phyloP scores from a whole-genome alignment of 2,113 vertebrate genomes.

The Tragelaphus imberbis region DNA sequence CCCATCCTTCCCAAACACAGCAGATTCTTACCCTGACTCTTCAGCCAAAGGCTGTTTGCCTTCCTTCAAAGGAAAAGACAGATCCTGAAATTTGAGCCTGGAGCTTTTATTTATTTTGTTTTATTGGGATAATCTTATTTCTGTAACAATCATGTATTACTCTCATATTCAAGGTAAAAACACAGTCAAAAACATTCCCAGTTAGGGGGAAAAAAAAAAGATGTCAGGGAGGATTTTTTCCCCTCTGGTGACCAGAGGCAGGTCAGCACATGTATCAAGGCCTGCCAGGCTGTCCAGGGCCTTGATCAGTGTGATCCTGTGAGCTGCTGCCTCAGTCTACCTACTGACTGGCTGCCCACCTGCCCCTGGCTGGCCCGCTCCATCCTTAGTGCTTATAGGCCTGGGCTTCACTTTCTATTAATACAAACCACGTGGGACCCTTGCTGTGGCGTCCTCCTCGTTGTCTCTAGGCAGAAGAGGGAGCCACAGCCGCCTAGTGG shows the following conservation, averaged over 20 bases:
- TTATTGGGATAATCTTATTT: conserved; percentile 18
- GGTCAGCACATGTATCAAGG: not conserved
- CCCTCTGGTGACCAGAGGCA: not conserved
- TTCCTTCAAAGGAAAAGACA: not conserved
- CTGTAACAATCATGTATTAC: not conserved
- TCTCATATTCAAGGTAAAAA: conserved; percentile 35
- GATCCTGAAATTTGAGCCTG: not conserved
- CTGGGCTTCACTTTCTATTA: conserved; percentile 31
- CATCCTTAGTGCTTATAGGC: not conserved
- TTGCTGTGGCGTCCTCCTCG: not conserved
- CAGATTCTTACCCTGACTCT: not conserved
- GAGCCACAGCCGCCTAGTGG: conserved; percentile 71
- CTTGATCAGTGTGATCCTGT: not conserved
- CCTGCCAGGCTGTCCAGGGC: not conserved
- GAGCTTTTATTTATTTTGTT: conserved; percentile 12
- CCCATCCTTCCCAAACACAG: not conserved
- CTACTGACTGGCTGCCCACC: not conserved
- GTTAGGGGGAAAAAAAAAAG: not conserved
- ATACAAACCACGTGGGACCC: conserved; percentile 24
- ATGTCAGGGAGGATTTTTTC: not conserved
- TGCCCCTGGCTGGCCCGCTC: not conserved
- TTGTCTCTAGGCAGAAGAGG: conserved; percentile 60
- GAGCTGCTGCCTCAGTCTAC: not conserved
- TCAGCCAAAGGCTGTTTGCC: not conserved
- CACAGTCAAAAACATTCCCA: not conserved